A percentile compares a stretch with the other conserved stretches of the same genome.
These are phyloP conservation scores for Chrysomallon squamiferum DNA, from an alignment of 1,140 invertebrate genomes.

Conservation along the genomic window DNA sequence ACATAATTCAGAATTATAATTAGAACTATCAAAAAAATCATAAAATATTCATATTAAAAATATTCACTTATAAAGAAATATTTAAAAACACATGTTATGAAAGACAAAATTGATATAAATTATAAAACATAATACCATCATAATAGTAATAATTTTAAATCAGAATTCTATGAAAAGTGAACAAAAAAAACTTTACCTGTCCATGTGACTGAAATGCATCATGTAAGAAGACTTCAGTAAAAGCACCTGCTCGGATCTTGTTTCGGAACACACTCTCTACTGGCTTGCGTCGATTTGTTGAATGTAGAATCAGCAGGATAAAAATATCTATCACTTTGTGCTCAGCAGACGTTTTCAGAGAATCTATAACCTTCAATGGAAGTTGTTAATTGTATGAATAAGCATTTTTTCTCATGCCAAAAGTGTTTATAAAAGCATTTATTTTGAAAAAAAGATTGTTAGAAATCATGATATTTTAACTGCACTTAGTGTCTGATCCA, in stretches of 20 bases:
- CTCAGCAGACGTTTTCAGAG: slow-evolving; percentile 35
- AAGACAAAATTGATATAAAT: no score
- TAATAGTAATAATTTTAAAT: no score
- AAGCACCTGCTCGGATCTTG: slow-evolving; percentile 56
- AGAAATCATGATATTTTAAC: neutral
- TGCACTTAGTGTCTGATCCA: neutral
- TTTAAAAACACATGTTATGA: neutral
- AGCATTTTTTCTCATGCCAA: no score
- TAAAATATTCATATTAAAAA: no score
- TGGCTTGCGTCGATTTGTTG: slow-evolving; percentile 51
- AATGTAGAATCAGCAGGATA: slow-evolving; percentile 57
- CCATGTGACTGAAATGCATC: slow-evolving; percentile 41
- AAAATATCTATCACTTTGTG: slow-evolving; percentile 59
- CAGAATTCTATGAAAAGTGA: no score
- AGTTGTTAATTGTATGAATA: no score
- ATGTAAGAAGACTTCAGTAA: slow-evolving; percentile 54
- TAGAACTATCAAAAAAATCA: no score
- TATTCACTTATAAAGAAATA: no score
- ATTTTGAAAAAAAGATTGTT: neutral
- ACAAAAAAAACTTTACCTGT: slow-evolving; percentile 33
- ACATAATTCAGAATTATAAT: neutral
- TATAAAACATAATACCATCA: no score
- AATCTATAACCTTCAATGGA: slow-evolving; percentile 50
- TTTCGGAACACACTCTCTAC: slow-evolving; percentile 60
- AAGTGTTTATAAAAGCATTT: neutral